These are phyloP conservation scores for Periparus ater DNA, from an alignment of 2,797 vertebrate species.

Conservation along the genomic window DNA sequence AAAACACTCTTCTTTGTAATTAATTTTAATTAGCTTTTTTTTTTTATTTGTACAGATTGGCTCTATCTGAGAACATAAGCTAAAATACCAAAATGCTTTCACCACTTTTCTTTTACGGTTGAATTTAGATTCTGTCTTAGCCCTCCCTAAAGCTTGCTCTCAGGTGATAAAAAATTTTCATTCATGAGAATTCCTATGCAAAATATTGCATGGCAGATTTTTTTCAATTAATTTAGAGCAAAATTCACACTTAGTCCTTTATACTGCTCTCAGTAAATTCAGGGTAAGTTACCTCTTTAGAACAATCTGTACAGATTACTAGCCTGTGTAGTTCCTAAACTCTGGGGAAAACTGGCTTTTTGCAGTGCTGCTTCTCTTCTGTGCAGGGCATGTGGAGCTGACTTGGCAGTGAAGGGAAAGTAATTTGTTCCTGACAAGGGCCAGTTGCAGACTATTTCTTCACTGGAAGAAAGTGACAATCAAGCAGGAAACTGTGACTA, in stretches of 20 bases:
- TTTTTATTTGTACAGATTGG: not conserved
- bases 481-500: conserved; percentile 51
- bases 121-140: not conserved
- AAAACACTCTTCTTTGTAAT: not conserved
- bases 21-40: not conserved
- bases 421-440: conserved; percentile 68
- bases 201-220: not conserved
- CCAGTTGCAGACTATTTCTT: conserved; percentile 69
- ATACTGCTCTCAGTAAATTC: not conserved
- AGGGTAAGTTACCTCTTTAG: not conserved
- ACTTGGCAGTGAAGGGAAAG: conserved; percentile 56
- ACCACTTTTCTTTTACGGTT: not conserved
- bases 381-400: not conserved
- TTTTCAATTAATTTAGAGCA: not conserved
- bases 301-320: not conserved
- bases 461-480: conserved; percentile 65
- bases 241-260: not conserved
- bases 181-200: not conserved
- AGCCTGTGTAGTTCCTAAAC: not conserved
- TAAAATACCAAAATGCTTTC: not conserved
- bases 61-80: not conserved
- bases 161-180: not conserved
- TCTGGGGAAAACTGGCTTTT: conserved; percentile 37
- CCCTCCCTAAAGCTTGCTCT: not conserved
- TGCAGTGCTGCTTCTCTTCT: conserved; percentile 32